Percentiles rank a stretch among this genome's conserved stretches.
Evolutionary conservation across 92 coral and sea anemone genomes (phyloP).

Genomic region (Phenganax stokvisi): DNA sequence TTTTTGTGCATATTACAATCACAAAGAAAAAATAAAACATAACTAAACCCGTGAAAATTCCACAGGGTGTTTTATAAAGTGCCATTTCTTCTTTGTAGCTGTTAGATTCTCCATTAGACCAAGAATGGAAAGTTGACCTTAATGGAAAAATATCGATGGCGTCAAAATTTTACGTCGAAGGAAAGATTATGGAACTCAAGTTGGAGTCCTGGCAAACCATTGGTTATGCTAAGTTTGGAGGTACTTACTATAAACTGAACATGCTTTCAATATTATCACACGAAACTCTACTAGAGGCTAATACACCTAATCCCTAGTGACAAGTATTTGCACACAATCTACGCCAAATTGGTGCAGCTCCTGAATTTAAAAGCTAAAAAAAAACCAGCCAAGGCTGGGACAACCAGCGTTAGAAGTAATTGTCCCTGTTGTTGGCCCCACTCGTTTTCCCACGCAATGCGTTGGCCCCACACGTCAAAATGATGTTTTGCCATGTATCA

Average conservation of each 20-base stretch:
- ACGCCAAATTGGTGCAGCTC: no score
- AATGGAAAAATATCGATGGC: slow-evolving; percentile 4
- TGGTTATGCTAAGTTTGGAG: slow-evolving; percentile 34
- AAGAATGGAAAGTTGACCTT: slow-evolving; percentile 21
- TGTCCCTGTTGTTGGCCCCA: no score
- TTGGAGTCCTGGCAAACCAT: not conserved
- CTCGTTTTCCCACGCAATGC: no score
- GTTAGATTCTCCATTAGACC: slow-evolving; percentile 26
- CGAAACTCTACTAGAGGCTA: not conserved
- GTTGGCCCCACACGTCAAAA: no score
- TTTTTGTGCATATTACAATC: no score
- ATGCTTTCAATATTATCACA: not conserved
- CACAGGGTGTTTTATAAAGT: not conserved
- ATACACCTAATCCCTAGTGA: not conserved
- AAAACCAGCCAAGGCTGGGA: no score
- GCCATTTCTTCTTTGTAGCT: not conserved
- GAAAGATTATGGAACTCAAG: not conserved
- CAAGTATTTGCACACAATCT: no score
- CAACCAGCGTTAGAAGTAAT: no score
- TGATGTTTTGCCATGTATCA: no score
- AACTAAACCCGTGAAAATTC: no score
- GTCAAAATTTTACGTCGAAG: slow-evolving; percentile 9
- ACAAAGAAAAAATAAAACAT: no score
- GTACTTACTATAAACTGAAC: not conserved
- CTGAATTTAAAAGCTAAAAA: no score